Conservation (phyloP, 1,140 invertebrate genomes). For the Bombus superbus region DNA sequence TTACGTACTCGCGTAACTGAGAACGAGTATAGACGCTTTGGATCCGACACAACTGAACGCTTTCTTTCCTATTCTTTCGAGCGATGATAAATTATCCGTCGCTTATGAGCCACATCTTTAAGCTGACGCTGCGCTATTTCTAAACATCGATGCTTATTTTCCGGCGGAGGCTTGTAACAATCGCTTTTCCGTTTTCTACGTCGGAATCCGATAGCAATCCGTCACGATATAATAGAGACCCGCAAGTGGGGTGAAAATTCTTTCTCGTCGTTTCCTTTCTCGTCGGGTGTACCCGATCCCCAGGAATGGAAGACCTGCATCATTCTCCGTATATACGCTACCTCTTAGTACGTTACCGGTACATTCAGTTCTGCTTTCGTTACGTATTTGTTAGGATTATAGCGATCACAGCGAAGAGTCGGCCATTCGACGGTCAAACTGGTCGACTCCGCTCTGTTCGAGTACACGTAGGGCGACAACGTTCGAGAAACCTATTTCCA, state of each 20-base stretch:
- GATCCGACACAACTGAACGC: background rate
- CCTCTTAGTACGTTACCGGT: too few relatives aligned
- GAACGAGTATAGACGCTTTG: background rate
- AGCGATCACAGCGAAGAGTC: too few relatives aligned
- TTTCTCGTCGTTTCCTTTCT: background rate
- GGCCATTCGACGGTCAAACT: too few relatives aligned
- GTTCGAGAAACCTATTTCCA: too few relatives aligned
- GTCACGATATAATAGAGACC: background rate
- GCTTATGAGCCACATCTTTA: slow-evolving; percentile 2
- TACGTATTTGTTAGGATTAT: too few relatives aligned
- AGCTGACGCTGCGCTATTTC: slow-evolving; percentile 24
- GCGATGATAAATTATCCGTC: slow-evolving; percentile 36
- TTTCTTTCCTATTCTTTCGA: background rate
- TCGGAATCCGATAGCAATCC: slow-evolving; percentile 33
- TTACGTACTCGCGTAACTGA: background rate
- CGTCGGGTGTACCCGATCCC: background rate
- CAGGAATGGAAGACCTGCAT: too few relatives aligned
- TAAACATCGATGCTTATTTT: slow-evolving; percentile 6
- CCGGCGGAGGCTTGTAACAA: background rate
- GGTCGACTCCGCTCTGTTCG: too few relatives aligned
- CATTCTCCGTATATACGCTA: too few relatives aligned
- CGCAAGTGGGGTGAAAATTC: background rate
- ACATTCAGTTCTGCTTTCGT: too few relatives aligned
- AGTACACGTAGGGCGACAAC: too few relatives aligned
- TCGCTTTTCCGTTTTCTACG: background rate